These are phyloP conservation scores for Mobula birostris DNA, from an alignment of 2,113 vertebrate species.

Conservation along the genomic window DNA sequence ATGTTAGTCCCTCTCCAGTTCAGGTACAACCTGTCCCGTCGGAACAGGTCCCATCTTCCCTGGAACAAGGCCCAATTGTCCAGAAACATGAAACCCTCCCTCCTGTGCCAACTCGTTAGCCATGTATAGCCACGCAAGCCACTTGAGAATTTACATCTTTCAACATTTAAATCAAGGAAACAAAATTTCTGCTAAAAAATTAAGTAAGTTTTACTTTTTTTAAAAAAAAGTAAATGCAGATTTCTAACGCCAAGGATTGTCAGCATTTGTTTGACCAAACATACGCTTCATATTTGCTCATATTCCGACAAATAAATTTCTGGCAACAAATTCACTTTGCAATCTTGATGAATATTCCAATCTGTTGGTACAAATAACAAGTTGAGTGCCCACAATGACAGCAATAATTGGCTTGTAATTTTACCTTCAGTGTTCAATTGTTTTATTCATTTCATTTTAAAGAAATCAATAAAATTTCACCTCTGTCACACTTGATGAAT, in stretches of 20 bases:
- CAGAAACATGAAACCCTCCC: no score
- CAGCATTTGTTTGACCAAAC: neutral
- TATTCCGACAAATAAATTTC: neutral
- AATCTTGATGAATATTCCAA: neutral
- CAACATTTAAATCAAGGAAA: neutral
- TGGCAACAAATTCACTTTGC: neutral
- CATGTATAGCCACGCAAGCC: neutral
- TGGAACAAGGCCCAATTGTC: no score
- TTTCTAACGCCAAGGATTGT: neutral
- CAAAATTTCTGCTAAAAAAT: neutral
- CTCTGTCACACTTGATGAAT: slow-evolving; percentile 3
- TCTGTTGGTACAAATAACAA: neutral
- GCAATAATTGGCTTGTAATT: neutral
- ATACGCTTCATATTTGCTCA: neutral
- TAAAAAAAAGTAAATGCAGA: neutral
- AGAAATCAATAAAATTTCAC: slow-evolving; percentile 18
- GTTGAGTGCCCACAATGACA: neutral
- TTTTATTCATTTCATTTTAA: neutral
- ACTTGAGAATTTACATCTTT: neutral
- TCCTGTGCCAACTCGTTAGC: no score
- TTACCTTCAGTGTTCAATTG: neutral
- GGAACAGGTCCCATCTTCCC: no score
- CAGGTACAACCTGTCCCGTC: no score
- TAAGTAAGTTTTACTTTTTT: neutral
- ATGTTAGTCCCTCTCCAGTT: no score